Percentiles rank a stretch among this genome's conserved stretches.
Conservation (phyloP, 2,888 invertebrate species). For the Synanthedon formicaeformis region DNA sequence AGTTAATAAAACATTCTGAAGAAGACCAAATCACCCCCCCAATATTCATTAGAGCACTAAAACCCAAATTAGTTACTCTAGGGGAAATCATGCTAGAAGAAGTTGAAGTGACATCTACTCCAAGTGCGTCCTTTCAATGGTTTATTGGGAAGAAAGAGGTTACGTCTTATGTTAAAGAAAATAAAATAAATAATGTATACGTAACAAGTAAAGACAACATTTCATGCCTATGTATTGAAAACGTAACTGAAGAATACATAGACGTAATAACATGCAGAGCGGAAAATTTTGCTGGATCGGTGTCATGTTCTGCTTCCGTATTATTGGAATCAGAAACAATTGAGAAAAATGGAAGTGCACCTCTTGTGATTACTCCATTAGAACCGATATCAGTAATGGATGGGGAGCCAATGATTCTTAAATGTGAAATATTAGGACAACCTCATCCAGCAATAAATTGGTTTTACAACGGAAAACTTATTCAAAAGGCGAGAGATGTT, state of each 20-base stretch:
- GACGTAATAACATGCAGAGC: slow-evolving; percentile 90
- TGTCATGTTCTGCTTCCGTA: slow-evolving; percentile 84
- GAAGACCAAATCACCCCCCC: slow-evolving; percentile 77
- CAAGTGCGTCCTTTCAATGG: slow-evolving; percentile 89
- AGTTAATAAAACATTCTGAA: slow-evolving; percentile 74
- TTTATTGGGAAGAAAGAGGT: slow-evolving; percentile 81
- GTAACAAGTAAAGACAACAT: slow-evolving; percentile 78
- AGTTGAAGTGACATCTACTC: slow-evolving; percentile 80
- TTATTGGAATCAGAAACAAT: slow-evolving; percentile 69
- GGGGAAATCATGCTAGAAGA: slow-evolving; percentile 86
- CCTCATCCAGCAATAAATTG: slow-evolving; percentile 86
- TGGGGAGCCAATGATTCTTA: slow-evolving; percentile 84
- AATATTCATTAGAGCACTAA: slow-evolving; percentile 77
- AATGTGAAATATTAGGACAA: slow-evolving; percentile 79
- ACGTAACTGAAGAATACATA: slow-evolving; percentile 75
- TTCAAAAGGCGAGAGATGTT: slow-evolving; percentile 83
- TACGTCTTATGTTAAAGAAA: slow-evolving; percentile 57
- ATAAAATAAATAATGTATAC: slow-evolving; percentile 77
- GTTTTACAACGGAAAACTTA: slow-evolving; percentile 79
- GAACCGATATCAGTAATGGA: slow-evolving; percentile 86
- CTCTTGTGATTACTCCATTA: slow-evolving; percentile 81
- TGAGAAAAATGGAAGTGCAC: slow-evolving; percentile 58
- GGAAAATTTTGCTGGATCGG: slow-evolving; percentile 89
- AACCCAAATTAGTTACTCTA: slow-evolving; percentile 76
- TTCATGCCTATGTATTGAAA: slow-evolving; percentile 83